These are phyloP conservation scores for Phyllotreta striolata DNA, from an alignment of 2,888 invertebrate species.

Conservation along the genomic window DNA sequence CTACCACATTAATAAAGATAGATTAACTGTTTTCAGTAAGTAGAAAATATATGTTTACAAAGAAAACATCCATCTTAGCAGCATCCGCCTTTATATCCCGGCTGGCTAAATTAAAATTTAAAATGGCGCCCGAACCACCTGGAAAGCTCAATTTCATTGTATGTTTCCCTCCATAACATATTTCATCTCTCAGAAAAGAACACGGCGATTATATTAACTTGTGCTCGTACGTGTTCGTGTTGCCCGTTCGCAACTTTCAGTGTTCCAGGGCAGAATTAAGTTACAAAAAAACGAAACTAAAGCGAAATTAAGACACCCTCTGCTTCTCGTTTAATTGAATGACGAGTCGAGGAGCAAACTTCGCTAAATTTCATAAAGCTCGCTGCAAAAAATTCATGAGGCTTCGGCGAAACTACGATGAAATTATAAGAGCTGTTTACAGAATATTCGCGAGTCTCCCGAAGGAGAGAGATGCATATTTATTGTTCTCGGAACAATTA, in stretches of 20 bases:
- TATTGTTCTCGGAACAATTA: conserved; percentile 5
- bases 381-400: conserved; percentile 8
- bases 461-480: conserved; percentile 12
- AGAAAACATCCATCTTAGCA: no score
- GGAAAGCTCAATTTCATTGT: conserved; percentile 8
- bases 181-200: not conserved
- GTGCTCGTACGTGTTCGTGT: no score
- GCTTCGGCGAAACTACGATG: conserved; percentile 1
- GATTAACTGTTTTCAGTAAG: no score
- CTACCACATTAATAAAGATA: no score
- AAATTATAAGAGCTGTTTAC: conserved; percentile 11
- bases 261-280: no score
- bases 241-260: no score
- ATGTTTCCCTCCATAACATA: conserved; percentile 15
- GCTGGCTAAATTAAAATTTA: conserved; percentile 4
- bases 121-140: not conserved
- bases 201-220: no score
- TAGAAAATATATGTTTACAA: no score
- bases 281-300: no score
- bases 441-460: not conserved
- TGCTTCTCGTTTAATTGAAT: conserved; percentile 7
- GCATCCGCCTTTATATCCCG: no score
- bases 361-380: conserved; percentile 12
- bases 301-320: no score
- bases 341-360: no score